Evolutionary conservation across 2,888 invertebrate species (phyloP).

Genomic region (Yponomeuta cagnagella): DNA sequence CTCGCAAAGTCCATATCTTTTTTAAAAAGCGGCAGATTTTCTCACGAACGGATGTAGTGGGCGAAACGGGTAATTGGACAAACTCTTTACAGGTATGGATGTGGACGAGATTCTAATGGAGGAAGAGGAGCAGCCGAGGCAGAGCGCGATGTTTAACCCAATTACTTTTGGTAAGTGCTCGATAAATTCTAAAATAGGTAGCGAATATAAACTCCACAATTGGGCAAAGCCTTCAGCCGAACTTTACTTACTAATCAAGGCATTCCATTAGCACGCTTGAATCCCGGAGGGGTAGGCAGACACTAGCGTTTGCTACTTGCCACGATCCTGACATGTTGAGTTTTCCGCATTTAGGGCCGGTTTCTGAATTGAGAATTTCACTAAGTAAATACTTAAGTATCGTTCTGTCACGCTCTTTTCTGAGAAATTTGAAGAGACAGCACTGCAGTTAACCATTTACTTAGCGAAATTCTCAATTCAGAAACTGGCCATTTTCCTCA

Average conservation of each 20-base stretch:
- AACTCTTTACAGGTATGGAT: background rate
- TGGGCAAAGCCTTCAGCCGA: background rate
- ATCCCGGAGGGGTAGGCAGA: too few species aligned
- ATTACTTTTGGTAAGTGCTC: slow-evolving; percentile 33
- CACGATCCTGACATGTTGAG: too few species aligned
- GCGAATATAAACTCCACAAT: background rate
- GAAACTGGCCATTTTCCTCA: too few species aligned
- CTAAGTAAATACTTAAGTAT: too few species aligned
- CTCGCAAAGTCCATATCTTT: background rate
- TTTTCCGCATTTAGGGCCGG: too few species aligned
- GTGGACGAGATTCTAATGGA: slow-evolving; percentile 4
- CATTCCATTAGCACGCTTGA: background rate
- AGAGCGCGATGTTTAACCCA: slow-evolving; percentile 32
- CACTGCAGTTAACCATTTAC: too few species aligned
- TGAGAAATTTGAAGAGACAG: too few species aligned
- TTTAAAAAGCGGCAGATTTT: background rate
- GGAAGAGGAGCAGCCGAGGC: slow-evolving; percentile 17
- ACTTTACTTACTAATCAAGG: background rate
- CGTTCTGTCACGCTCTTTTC: too few species aligned
- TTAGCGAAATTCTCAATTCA: too few species aligned
- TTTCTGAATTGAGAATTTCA: too few species aligned
- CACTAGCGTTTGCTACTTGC: too few species aligned
- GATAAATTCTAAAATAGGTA: too few species aligned
- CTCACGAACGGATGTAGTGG: background rate
- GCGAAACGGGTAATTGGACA: background rate